Conservation (phyloP, 2,888 invertebrate species). For the Smittia aterrima region DNA sequence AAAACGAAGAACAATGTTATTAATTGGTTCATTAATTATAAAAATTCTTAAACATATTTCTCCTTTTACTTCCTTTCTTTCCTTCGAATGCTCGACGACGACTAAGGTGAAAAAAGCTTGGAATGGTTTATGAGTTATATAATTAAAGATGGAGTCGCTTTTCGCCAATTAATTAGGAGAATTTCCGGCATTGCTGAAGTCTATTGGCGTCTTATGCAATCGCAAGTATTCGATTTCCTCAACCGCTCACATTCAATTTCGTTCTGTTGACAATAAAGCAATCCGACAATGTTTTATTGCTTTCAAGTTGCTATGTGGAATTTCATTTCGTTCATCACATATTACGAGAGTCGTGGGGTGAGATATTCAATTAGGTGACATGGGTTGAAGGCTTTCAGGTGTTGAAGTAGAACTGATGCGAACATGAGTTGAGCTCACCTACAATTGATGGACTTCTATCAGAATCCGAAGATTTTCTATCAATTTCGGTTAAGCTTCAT, state of each 20-base stretch:
- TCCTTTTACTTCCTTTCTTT: not conserved
- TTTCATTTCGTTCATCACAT: constrained; percentile 6
- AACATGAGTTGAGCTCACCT: too few species aligned
- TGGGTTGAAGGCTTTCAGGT: not conserved
- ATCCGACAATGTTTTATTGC: constrained; percentile 7
- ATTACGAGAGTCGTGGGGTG: not conserved
- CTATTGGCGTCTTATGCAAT: too few species aligned
- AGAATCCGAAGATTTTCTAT: too few species aligned
- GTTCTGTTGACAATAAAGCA: not conserved
- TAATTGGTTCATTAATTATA: constrained; percentile 35
- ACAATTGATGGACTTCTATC: too few species aligned
- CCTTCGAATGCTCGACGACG: too few species aligned
- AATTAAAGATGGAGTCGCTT: constrained; percentile 3
- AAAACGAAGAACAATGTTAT: not conserved
- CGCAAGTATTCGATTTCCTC: too few species aligned
- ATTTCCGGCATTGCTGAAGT: too few species aligned
- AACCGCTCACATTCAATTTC: too few species aligned
- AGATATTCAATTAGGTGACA: not conserved
- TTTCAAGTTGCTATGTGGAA: not conserved
- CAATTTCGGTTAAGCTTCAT: too few species aligned
- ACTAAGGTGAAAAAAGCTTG: not conserved
- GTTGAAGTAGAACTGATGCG: too few species aligned
- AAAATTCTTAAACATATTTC: constrained; percentile 7
- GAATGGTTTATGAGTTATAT: constrained; percentile 17
- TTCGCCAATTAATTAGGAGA: not conserved